Conservation (phyloP, 2,888 invertebrate genomes). For the Thymelicus acteon region DNA sequence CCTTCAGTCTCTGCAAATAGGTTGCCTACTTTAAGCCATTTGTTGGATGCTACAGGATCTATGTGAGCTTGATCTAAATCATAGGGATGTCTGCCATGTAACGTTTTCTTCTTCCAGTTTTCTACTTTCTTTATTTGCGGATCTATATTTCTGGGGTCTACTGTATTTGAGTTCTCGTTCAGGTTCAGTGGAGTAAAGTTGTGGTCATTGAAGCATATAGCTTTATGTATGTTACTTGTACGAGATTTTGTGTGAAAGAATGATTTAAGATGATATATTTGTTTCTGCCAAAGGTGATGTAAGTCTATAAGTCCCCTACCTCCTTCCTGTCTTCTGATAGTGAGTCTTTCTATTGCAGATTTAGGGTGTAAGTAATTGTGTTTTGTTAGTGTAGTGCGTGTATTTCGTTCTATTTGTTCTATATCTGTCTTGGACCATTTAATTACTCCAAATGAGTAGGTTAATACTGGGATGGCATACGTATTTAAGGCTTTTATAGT, state of each 20-base stretch:
- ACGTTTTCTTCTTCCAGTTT: background rate
- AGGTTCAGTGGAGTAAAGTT: conserved; percentile 35
- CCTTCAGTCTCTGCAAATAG: conserved; percentile 20
- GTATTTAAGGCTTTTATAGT: conserved; percentile 36
- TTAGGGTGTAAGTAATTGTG: conserved; percentile 36
- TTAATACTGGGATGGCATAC: conserved; percentile 29
- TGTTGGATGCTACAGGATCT: background rate
- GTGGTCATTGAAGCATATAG: conserved; percentile 18
- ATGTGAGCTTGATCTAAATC: background rate
- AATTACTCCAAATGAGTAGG: conserved; percentile 35
- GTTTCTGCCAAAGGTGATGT: conserved; percentile 24
- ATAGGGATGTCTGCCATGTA: background rate
- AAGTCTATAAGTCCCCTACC: conserved; percentile 30
- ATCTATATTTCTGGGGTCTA: background rate
- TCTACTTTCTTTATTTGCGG: background rate
- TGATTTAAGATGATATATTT: conserved; percentile 14
- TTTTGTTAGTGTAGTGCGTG: conserved; percentile 35
- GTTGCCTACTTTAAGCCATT: background rate
- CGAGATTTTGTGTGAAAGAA: conserved; percentile 28
- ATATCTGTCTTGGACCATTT: conserved; percentile 36
- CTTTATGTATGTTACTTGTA: conserved; percentile 22
- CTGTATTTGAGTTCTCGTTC: background rate
- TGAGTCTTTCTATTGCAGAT: conserved; percentile 38
- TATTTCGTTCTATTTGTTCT: conserved; percentile 31
- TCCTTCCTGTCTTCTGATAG: conserved; percentile 33